A percentile compares a stretch with the other conserved stretches of the same genome.
Evolutionary conservation across 2,888 invertebrate genomes (phyloP).

Genomic region (Tetanocera ferruginea): DNA sequence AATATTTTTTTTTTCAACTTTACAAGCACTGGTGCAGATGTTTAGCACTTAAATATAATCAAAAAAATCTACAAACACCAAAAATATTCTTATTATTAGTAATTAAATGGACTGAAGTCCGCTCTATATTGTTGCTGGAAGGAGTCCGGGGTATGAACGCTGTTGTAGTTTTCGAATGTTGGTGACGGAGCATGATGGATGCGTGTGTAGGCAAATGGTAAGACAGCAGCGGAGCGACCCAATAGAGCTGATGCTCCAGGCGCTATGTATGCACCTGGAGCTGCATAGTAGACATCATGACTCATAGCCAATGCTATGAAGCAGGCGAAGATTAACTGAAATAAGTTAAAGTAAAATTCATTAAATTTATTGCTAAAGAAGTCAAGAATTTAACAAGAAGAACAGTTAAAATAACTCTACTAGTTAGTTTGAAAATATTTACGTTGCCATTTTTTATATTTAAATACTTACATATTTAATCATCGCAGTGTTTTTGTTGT

Average conservation of each 20-base stretch:
- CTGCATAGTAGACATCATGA: slow-evolving; percentile 56
- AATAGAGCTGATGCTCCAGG: slow-evolving; percentile 28
- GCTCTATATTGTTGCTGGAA: slow-evolving; percentile 64
- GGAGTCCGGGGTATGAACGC: slow-evolving; percentile 61
- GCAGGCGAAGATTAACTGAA: slow-evolving; percentile 54
- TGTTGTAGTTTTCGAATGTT: slow-evolving; percentile 61
- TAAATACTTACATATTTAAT: slow-evolving; percentile 16
- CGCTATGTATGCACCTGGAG: slow-evolving; percentile 53
- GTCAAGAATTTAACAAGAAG: neutral
- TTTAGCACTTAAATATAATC: slow-evolving; percentile 15
- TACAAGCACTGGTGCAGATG: slow-evolving; percentile 24
- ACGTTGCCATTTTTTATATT: neutral
- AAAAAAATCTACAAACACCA: neutral
- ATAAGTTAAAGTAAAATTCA: neutral
- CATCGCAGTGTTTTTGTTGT: neutral
- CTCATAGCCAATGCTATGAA: slow-evolving; percentile 54
- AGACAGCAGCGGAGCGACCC: slow-evolving; percentile 35
- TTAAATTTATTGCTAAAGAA: neutral
- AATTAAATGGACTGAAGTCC: slow-evolving; percentile 61
- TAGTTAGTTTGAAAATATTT: too few relatives aligned
- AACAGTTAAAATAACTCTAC: neutral
- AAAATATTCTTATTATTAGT: slow-evolving; percentile 44
- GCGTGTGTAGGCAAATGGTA: slow-evolving; percentile 59
- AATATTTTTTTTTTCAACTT: neutral
- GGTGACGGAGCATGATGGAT: slow-evolving; percentile 45